Conservation (phyloP, 2,888 invertebrate species). For the Parapristionchus giblindavisi region DNA sequence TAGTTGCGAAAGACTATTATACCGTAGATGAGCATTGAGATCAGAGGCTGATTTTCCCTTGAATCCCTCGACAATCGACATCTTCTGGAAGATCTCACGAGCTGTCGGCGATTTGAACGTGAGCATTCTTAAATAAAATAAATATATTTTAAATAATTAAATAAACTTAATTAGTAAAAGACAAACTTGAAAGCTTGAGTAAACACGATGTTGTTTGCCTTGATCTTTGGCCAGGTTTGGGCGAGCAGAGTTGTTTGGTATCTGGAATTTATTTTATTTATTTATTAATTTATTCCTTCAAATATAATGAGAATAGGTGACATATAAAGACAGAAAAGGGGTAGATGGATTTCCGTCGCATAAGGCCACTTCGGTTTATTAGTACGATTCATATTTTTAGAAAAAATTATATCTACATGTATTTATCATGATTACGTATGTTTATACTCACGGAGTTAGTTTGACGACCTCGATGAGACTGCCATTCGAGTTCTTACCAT, state of each 20-base stretch:
- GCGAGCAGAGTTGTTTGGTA: slow-evolving; percentile 63
- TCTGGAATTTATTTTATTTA: slow-evolving; percentile 46
- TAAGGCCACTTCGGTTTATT: no score
- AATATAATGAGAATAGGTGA: no score
- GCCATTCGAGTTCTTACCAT: slow-evolving; percentile 19
- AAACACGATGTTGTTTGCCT: slow-evolving; percentile 51
- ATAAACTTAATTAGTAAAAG: background rate
- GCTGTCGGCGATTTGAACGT: slow-evolving; percentile 50
- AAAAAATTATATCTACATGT: background rate
- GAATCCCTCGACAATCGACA: slow-evolving; percentile 67
- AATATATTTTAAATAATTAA: slow-evolving; percentile 6
- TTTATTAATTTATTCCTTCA: no score
- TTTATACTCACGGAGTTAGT: slow-evolving; percentile 20
- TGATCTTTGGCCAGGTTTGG: slow-evolving; percentile 64
- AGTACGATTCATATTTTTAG: no score
- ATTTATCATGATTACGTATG: background rate
- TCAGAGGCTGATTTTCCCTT: slow-evolving; percentile 35
- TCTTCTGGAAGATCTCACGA: slow-evolving; percentile 67
- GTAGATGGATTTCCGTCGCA: no score
- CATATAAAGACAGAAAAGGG: no score
- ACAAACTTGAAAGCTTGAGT: slow-evolving; percentile 61
- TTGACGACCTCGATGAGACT: slow-evolving; percentile 21
- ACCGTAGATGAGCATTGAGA: slow-evolving; percentile 34
- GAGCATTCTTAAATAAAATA: slow-evolving; percentile 43
- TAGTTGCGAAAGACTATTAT: background rate